Evolutionary conservation across 2,888 invertebrate species (phyloP).

Genomic region (Andricus curvator): DNA sequence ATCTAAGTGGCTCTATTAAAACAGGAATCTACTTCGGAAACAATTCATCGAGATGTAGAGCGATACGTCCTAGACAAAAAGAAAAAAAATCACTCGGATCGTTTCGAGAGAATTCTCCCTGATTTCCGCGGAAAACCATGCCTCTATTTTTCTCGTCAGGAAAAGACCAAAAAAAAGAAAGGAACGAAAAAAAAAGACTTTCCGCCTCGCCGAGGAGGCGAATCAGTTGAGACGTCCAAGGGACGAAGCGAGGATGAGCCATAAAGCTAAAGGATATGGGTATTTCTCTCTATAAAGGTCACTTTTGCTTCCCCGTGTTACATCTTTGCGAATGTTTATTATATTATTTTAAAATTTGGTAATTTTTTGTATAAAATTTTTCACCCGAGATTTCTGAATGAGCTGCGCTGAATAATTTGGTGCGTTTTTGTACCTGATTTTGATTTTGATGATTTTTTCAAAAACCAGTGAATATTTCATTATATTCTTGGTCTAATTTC

Average conservation of each 20-base stretch:
- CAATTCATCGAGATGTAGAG: conserved; percentile 39
- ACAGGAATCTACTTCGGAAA: conserved; percentile 25
- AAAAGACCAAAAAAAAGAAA: conserved; percentile 11
- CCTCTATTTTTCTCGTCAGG: conserved; percentile 29
- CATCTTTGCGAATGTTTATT: no score
- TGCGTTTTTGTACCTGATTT: no score
- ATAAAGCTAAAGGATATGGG: conserved; percentile 10
- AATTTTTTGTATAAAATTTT: no score
- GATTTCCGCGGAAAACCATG: conserved; percentile 28
- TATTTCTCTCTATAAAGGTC: not conserved
- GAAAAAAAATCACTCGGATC: conserved; percentile 26
- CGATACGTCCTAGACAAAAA: conserved; percentile 18
- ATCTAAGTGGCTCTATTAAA: conserved; percentile 28
- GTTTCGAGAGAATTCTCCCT: conserved; percentile 26
- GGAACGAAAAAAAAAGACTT: not conserved
- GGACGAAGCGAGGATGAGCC: conserved; percentile 34
- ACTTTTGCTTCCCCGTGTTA: no score
- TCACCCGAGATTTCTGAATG: no score
- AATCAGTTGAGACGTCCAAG: conserved; percentile 31
- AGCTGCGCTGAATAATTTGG: no score
- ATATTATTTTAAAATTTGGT: no score
- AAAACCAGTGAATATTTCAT: no score
- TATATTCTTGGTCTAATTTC: no score
- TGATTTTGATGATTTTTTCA: no score
- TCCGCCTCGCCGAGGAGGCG: conserved; percentile 21